These are phyloP conservation scores for Lytechinus variegatus DNA, from an alignment of 35 echinoderm and acorn worm genomes.

Conservation along the genomic window DNA sequence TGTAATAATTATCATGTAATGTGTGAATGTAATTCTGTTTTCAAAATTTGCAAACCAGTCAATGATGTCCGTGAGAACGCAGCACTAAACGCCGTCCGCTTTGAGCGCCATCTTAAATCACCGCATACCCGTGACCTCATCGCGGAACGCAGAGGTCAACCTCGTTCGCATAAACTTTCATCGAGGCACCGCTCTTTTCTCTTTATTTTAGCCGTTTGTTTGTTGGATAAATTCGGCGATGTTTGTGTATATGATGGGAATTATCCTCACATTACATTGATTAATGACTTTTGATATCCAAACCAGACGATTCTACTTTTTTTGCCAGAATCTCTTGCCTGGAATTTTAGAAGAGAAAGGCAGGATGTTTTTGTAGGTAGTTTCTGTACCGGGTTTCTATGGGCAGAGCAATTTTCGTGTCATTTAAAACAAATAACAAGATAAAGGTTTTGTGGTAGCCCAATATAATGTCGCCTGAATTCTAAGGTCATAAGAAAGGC, in stretches of 20 bases:
- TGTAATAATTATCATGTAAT: no score
- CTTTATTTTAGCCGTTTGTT: neutral
- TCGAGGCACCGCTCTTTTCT: neutral
- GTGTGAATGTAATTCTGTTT: no score
- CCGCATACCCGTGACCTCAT: conserved; percentile 11
- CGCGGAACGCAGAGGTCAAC: neutral
- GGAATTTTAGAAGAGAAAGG: neutral
- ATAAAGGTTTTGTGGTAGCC: neutral
- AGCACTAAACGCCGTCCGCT: neutral
- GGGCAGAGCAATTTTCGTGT: neutral
- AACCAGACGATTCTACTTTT: neutral
- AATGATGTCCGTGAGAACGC: neutral
- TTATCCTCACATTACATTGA: conserved; percentile 47
- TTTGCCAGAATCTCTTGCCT: neutral
- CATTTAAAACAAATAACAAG: neutral
- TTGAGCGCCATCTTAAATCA: conserved; percentile 36
- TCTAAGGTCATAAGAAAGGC: neutral
- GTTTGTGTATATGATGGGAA: conserved; percentile 39
- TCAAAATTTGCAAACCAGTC: neutral
- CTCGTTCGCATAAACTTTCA: conserved; percentile 29
- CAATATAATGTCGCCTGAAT: neutral
- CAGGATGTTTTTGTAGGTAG: neutral
- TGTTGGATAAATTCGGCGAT: conserved; percentile 32
- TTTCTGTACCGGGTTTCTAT: neutral
- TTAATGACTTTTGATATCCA: conserved; percentile 30